These are phyloP conservation scores for Formica selysi DNA, from an alignment of 1,140 invertebrate species.

Conservation along the genomic window DNA sequence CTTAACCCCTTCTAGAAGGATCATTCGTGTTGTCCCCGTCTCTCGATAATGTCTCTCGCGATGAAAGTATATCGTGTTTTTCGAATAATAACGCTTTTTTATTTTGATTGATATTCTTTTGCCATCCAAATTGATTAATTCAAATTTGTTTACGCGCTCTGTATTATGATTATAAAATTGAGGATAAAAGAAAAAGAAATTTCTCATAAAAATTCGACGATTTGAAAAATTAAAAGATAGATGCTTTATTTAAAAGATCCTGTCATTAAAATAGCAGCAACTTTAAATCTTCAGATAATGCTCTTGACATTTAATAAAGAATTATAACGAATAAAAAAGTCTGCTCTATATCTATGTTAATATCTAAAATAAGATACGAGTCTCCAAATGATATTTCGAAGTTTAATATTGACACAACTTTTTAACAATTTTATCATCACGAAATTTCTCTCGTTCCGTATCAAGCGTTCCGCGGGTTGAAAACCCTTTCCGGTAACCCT, in stretches of 20 bases:
- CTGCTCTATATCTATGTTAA: too few relatives aligned
- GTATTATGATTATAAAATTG: neutral
- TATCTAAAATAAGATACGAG: neutral
- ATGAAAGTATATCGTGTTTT: slow-evolving; percentile 48
- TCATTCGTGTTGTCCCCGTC: slow-evolving; percentile 36
- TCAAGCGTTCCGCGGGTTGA: neutral
- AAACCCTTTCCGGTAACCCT: slow-evolving; percentile 16
- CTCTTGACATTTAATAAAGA: neutral
- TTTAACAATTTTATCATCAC: slow-evolving; percentile 5
- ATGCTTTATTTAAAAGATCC: neutral
- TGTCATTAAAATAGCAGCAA: neutral
- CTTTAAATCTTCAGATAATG: neutral
- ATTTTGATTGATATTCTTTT: slow-evolving; percentile 33
- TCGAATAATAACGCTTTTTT: slow-evolving; percentile 57
- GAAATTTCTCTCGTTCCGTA: neutral
- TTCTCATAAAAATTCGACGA: neutral
- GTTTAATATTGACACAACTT: neutral
- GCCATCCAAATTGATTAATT: neutral
- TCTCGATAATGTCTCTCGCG: slow-evolving; percentile 43
- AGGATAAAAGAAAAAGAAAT: neutral
- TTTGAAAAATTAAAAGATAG: neutral
- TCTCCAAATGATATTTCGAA: neutral
- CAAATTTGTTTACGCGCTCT: neutral
- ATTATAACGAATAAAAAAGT: neutral
- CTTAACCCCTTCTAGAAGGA: slow-evolving; percentile 61